A percentile compares a stretch with the other conserved stretches of the same genome.
These are phyloP conservation scores for Lagodon rhomboides DNA, from an alignment of 2,797 vertebrate genomes.

Conservation along the genomic window DNA sequence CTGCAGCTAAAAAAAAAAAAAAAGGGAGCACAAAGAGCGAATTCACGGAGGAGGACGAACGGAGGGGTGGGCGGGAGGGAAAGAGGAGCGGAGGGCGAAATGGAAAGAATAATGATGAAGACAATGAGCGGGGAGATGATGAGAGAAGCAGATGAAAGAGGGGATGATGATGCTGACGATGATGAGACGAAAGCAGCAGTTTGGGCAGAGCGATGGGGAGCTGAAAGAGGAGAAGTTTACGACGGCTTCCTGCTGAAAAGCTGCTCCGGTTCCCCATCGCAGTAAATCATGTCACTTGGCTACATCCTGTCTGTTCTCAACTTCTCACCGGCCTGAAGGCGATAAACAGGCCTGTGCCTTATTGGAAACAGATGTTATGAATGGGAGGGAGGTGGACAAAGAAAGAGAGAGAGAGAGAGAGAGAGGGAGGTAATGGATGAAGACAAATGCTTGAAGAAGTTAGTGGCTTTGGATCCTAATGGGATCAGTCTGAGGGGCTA, in stretches of 20 bases:
- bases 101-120: slow-evolving; percentile 63
- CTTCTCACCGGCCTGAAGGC: slow-evolving; percentile 69
- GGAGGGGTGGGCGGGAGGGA: not conserved
- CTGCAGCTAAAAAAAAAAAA: slow-evolving; percentile 8
- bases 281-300: slow-evolving; percentile 73
- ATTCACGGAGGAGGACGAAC: slow-evolving; percentile 55
- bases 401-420: not conserved
- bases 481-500: slow-evolving; percentile 32
- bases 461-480: slow-evolving; percentile 22
- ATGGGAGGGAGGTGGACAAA: slow-evolving; percentile 18
- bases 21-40: slow-evolving; percentile 61
- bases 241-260: slow-evolving; percentile 49
- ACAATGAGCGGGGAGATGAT: slow-evolving; percentile 58
- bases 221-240: slow-evolving; percentile 51
- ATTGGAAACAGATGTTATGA: slow-evolving; percentile 78
- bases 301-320: slow-evolving; percentile 76
- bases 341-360: slow-evolving; percentile 60
- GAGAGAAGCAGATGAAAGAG: slow-evolving; percentile 69
- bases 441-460: not conserved
- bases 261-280: slow-evolving; percentile 34
- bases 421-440: not conserved
- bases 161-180: slow-evolving; percentile 50
- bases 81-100: not conserved
- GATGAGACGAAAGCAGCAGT: slow-evolving; percentile 60
- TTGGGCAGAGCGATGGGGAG: slow-evolving; percentile 6